Evolutionary conservation across 2,113 vertebrate genomes (phyloP), one percentile per base, ranked within the genome.

Genomic region (Gnathonemus echidnorhynchus): DNA sequence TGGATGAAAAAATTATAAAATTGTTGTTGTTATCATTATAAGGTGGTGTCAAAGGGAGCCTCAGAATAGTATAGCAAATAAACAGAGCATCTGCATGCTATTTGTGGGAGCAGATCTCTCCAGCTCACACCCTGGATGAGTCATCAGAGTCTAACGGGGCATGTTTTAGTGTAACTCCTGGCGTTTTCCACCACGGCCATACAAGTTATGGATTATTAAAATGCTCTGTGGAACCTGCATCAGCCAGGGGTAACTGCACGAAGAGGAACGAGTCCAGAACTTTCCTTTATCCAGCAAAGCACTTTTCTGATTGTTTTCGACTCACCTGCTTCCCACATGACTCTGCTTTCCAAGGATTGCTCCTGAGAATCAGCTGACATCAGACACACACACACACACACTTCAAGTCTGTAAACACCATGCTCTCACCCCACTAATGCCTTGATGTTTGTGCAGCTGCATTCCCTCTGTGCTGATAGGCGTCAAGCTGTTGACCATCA

Each of bases 71-170:
- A 15, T 13, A 13, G 62, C 1, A 11, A 31, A 31, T 13, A 70
- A 70, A 66, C 9, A 70, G 62, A 13, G n/a, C 62, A 31, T 31
- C 62, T 31, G 62, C 10, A 31, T 70, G 62, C 10, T 21, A 46
- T 93, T 90, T 92, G 88, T 85, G 88, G 48, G 90, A 92, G 84
- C 70, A 46, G 45, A 88, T 17, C 45, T 8, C 27, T 58, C 10
- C 66, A 86, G 91, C 91, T 90, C 91, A 90, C 91, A 91, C 93
- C 91, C 91, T 90, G 89, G 91, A 93, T 94, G 94, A 95, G 91
- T 95, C 94, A 95, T 90, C 91, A 10, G 91, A 92, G 90, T 27
- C 90, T 93, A 94, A 95, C 93, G 91, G 91, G 92, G 94, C 91
- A 92, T 92, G 92, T 87, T 95, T 93, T 93, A 90, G 91, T 91